Percentiles rank a stretch among this genome's conserved stretches.
Conservation (phyloP, 2,888 invertebrate species). For the Epinotia nisella region DNA sequence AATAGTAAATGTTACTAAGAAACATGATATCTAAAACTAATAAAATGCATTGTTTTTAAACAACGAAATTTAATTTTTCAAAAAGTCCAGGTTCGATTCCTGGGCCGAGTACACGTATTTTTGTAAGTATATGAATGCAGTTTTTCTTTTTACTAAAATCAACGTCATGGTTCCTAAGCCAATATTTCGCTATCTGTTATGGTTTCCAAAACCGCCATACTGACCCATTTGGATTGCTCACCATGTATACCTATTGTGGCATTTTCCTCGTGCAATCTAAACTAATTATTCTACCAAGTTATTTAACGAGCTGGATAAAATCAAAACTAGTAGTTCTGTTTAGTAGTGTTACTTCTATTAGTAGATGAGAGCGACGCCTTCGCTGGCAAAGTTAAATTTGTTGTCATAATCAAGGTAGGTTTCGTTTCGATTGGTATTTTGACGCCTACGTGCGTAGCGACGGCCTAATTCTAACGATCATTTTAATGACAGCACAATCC, state of each 20-base stretch:
- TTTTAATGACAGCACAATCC: conserved; percentile 24
- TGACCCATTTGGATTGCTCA: too few relatives aligned
- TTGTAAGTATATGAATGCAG: too few relatives aligned
- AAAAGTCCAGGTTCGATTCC: too few relatives aligned
- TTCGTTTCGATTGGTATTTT: conserved; percentile 17
- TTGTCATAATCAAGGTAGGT: conserved; percentile 3
- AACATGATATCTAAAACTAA: too few relatives aligned
- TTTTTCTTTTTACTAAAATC: too few relatives aligned
- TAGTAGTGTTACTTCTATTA: background rate
- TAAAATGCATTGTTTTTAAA: too few relatives aligned
- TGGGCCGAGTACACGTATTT: too few relatives aligned
- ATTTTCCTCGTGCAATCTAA: conserved; percentile 33
- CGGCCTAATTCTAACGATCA: conserved; percentile 21
- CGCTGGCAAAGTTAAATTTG: background rate
- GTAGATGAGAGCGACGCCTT: background rate
- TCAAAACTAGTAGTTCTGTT: background rate
- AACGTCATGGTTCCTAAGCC: too few relatives aligned
- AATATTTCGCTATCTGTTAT: too few relatives aligned
- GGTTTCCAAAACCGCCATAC: too few relatives aligned
- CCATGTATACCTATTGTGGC: background rate
- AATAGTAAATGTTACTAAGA: too few relatives aligned
- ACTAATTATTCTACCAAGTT: background rate
- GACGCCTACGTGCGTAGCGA: conserved; percentile 31
- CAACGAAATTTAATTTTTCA: too few relatives aligned
- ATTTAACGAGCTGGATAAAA: background rate